Base-by-base conservation (phyloP, 2,797 vertebrate species). In the Danionella dracula region DNA sequence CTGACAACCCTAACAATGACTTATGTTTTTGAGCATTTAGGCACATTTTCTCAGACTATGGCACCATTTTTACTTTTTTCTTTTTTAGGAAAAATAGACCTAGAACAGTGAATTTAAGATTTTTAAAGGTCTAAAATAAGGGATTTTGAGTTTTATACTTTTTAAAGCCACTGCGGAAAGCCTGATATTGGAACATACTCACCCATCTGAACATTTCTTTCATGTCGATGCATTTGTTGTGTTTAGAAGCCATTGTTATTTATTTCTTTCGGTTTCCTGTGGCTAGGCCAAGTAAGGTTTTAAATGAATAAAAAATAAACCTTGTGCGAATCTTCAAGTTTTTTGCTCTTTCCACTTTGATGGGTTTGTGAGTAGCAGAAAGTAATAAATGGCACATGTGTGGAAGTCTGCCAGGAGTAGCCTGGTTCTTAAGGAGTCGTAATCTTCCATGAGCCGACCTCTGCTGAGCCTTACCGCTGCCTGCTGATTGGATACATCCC, bases 241-340 rank as follows among this genome's bases (percentile, higher is more conserved):
- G 60, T 68, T 55, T 57, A 5, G 45, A 76, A 60, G 73, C 75
- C 72, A 38, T 65, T 40, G 34, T 84, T 80, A 86, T 84, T 85
- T 86, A 87, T 87, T 85, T 73, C 67, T 51, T 44, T 68, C 34
- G 66, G 32, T 76, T 73, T 69, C 50, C 76, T 75, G 73, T 78
- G 60, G 38, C 44, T 76, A 72, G 23, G 41, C 63, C 58, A 56
- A 79, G 72, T 81, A 73, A 66, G 49, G 70, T 78, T 76, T 76
- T 78, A 76, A 73, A 77, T 55, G 75, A 23, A 82, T 76, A 77
- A 82, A 85, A 84, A 81, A 51, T 59, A 75, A 67, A 34, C 50
- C 44, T 66, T 35, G 74, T 72, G 41, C 13, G 15, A 44, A 23
- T n/a, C 1, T 6, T 46, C 32, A 2, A 35, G 48, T 2, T 16